Evolutionary conservation across 2,888 invertebrate genomes (phyloP), one percentile per base, ranked within the genome.

Genomic region (Cephalotes varians): DNA sequence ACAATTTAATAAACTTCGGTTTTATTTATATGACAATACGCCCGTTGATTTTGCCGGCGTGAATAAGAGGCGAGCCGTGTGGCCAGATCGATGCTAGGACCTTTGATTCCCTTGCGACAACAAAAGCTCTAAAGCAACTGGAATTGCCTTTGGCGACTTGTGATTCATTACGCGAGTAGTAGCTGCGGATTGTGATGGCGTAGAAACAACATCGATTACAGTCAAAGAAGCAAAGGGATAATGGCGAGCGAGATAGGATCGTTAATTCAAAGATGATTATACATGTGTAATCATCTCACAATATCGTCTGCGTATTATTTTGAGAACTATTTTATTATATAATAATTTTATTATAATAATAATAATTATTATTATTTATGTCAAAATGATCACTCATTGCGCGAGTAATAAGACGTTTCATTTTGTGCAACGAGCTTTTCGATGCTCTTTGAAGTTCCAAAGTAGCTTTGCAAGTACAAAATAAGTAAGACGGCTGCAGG

Each of bases 1-100:
- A 79, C 77, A 79, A 79, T 79, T 77, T 79, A 79, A 79, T 79
- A 79, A 71, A 71, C 77, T 58, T 44, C 56, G 56, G 34, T 79
- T 79, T 79, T 71, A 79, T 79, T 79, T 79, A 71, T 58, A 37
- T 25, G 71, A 79, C 71, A 79, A 79, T 79, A 79, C n/a, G 56
- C 25, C 44, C 31, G 44, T 44, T 58, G 77, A 79, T 69, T 79
- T 79, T 25, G 4, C 51, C 34, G 56, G 69, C 25, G 44, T 25
- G 67, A 56, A 56, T 44, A 69, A 44, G 31, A 56, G 44, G 56
- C 56, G 34, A 62, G 51, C 25, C 44, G n/a, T 60, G 15, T 18
- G 37, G 12, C 15, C 37, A 28, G 37, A 76, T 76, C 65, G 76
- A 65, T 76, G 12, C 65, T 18, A 37, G 49, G n/a, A 64, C 62